phyloP scores from a whole-genome alignment of 2,888 invertebrate species.

The Andrena bicolor region DNA sequence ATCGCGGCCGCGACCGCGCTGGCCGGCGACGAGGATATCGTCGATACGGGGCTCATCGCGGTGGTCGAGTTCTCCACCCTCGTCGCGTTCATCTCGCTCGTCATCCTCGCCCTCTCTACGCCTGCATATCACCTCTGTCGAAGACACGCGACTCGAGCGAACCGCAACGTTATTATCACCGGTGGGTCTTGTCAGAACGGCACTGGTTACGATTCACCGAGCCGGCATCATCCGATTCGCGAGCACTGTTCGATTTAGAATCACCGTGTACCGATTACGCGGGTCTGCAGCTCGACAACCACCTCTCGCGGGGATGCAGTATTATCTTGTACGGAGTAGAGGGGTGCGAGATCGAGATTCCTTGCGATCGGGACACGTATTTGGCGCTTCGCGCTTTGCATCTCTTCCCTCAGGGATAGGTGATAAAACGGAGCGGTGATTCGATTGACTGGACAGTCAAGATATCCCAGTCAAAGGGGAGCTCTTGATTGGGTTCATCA shows the following conservation, averaged over 20 bases:
- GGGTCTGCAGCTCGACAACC: not conserved
- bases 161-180: slow-evolving; percentile 25
- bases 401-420: slow-evolving; percentile 29
- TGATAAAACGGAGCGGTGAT: slow-evolving; percentile 17
- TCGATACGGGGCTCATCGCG: slow-evolving; percentile 70
- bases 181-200: not conserved
- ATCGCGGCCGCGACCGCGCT: slow-evolving; percentile 77
- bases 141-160: not conserved
- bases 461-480: slow-evolving; percentile 18
- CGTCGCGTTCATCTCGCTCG: slow-evolving; percentile 58
- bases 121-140: slow-evolving; percentile 9
- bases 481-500: slow-evolving; percentile 30
- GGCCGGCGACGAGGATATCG: slow-evolving; percentile 70
- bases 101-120: slow-evolving; percentile 31
- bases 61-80: slow-evolving; percentile 64
- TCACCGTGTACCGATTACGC: slow-evolving; percentile 20
- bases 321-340: not conserved
- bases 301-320: not conserved
- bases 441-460: slow-evolving; percentile 2
- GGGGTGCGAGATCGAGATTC: slow-evolving; percentile 21
- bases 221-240: slow-evolving; percentile 3
- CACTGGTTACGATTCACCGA: slow-evolving; percentile 14
- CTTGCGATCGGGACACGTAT: slow-evolving; percentile 13
- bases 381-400: slow-evolving; percentile 27
- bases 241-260: slow-evolving; percentile 30